These are phyloP conservation scores for Chelonus insularis DNA, from an alignment of 1,140 invertebrate species.

Conservation along the genomic window DNA sequence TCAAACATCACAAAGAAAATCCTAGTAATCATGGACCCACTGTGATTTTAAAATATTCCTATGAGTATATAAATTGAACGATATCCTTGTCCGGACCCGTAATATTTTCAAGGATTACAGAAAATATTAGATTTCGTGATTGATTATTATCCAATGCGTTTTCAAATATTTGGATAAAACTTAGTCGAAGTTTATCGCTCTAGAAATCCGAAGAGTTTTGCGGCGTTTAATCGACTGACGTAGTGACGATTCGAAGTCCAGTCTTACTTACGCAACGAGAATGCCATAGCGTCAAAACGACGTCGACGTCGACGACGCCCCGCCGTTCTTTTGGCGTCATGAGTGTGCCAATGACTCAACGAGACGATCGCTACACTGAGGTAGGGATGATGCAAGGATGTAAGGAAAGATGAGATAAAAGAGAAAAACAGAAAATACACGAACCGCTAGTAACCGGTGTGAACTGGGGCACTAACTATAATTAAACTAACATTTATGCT, in stretches of 20 bases:
- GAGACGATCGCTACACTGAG: not conserved
- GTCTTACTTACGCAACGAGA: constrained; percentile 45
- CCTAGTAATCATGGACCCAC: too few species aligned
- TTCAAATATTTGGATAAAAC: too few species aligned
- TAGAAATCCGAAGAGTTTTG: constrained; percentile 41
- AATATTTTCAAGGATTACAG: too few species aligned
- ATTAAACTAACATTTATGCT: too few species aligned
- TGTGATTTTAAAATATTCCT: too few species aligned
- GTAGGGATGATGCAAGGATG: not conserved
- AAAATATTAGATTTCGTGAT: too few species aligned
- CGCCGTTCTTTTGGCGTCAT: not conserved
- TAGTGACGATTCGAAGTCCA: constrained; percentile 42
- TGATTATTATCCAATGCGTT: too few species aligned
- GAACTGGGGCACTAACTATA: constrained; percentile 11
- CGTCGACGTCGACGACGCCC: constrained; percentile 25
- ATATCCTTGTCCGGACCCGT: too few species aligned
- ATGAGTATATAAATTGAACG: too few species aligned
- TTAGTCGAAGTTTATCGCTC: too few species aligned
- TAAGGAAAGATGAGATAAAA: not conserved
- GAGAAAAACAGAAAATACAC: not conserved
- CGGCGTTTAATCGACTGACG: constrained; percentile 43
- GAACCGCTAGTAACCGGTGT: constrained; percentile 27
- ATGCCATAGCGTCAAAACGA: constrained; percentile 25
- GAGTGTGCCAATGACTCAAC: not conserved
- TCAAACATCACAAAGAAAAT: too few species aligned